Evolutionary conservation across 2,113 vertebrate genomes (phyloP).

Genomic region (Menura novaehollandiae): DNA sequence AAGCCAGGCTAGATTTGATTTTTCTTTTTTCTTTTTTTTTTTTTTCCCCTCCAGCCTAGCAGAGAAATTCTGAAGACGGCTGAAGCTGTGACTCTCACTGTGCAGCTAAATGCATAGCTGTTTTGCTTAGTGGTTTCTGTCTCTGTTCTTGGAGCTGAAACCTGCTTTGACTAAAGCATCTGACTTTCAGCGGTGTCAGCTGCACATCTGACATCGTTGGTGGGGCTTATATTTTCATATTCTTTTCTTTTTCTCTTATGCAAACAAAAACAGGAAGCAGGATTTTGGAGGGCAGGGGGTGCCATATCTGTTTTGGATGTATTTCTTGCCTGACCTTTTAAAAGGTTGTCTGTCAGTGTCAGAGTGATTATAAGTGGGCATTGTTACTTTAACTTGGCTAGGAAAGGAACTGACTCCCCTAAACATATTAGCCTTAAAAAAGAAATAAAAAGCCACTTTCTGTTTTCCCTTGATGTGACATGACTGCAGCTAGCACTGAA

Average conservation of each 20-base stretch:
- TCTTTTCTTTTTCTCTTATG: not conserved
- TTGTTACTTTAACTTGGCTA: not conserved
- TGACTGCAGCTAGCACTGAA: conserved; percentile 6
- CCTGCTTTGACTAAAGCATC: not conserved
- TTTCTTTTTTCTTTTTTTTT: not conserved
- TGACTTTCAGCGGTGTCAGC: not conserved
- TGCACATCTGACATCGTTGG: not conserved
- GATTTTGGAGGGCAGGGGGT: not conserved
- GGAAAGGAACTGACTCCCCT: not conserved
- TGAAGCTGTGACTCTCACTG: not conserved
- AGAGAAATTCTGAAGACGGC: not conserved
- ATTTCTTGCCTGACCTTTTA: not conserved
- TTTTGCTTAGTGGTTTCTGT: not conserved
- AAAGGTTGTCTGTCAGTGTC: not conserved
- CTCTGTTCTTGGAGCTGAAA: not conserved
- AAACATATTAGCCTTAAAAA: not conserved
- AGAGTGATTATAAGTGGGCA: not conserved
- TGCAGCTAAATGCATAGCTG: not conserved
- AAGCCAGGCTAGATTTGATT: not conserved
- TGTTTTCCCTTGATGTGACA: not conserved
- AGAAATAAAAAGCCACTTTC: not conserved
- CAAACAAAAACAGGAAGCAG: not conserved
- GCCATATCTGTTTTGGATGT: not conserved
- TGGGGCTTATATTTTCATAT: not conserved
- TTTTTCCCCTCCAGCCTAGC: not conserved